Conservation (phyloP, 2,113 vertebrate species). For the Phalacrocorax carbo region DNA sequence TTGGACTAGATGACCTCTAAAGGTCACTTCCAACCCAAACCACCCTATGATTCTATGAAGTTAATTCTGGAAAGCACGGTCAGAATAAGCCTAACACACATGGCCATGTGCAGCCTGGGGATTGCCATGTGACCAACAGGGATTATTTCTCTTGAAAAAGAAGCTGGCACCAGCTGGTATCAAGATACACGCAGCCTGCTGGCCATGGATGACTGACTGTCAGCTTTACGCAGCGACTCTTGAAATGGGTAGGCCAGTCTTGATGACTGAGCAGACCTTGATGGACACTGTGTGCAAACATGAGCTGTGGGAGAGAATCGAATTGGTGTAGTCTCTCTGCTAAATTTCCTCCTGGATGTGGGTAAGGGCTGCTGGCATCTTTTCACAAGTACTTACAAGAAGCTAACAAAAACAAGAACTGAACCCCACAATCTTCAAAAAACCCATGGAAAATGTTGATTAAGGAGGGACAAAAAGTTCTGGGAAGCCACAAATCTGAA, state of each 20-base stretch:
- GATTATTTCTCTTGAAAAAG: not conserved
- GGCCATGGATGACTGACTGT: not conserved
- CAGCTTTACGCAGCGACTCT: no score
- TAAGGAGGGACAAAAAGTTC: not conserved
- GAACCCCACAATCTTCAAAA: not conserved
- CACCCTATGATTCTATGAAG: not conserved
- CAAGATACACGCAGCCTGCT: not conserved
- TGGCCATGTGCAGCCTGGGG: not conserved
- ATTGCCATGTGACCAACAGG: not conserved
- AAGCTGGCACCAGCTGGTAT: not conserved
- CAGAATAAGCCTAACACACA: not conserved
- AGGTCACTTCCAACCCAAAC: not conserved
- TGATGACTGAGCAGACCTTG: not conserved
- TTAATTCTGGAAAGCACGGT: not conserved
- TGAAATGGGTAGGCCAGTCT: no score
- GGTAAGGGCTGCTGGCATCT: not conserved
- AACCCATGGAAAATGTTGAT: not conserved
- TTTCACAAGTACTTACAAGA: not conserved
- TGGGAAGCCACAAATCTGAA: conserved; percentile 73
- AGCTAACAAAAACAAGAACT: not conserved
- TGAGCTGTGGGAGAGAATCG: not conserved
- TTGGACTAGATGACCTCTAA: not conserved
- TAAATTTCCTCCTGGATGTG: not conserved
- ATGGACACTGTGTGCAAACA: not conserved
- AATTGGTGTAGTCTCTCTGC: not conserved